These are phyloP conservation scores for Dastarcus helophoroides DNA, from an alignment of 2,888 invertebrate genomes.

Conservation along the genomic window DNA sequence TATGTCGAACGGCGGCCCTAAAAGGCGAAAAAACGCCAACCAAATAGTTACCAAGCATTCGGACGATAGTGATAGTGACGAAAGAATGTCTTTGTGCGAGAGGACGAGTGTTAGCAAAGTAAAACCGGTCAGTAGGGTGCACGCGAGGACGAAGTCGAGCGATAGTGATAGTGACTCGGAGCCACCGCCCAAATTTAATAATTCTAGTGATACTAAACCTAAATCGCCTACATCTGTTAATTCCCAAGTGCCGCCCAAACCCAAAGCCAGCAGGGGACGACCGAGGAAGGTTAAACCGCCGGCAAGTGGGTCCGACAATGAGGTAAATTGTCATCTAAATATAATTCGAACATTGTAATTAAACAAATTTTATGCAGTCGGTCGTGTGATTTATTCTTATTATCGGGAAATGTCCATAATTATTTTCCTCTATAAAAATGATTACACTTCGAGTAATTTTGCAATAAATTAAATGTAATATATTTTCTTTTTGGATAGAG, in stretches of 20 bases:
- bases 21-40: conserved; percentile 14
- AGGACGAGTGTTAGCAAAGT: conserved; percentile 16
- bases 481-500: no score
- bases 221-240: background rate
- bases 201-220: conserved; percentile 3
- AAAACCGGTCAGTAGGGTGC: conserved; percentile 31
- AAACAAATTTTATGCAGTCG: no score
- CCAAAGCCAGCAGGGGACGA: conserved; percentile 34
- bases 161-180: conserved; percentile 33
- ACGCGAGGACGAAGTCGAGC: conserved; percentile 31
- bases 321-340: no score
- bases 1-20: conserved; percentile 15
- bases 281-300: conserved; percentile 35
- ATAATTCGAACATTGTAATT: no score
- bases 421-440: no score
- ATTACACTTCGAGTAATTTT: no score
- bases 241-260: conserved; percentile 13
- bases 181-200: conserved; percentile 15
- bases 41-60: conserved; percentile 20
- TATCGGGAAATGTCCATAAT: no score
- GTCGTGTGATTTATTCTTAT: no score
- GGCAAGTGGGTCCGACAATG: conserved; percentile 11
- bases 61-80: conserved; percentile 28
- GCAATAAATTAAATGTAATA: no score
- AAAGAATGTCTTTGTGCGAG: no score